Conservation (phyloP, 2,888 invertebrate species). For the Dromius quadrimaculatus region DNA sequence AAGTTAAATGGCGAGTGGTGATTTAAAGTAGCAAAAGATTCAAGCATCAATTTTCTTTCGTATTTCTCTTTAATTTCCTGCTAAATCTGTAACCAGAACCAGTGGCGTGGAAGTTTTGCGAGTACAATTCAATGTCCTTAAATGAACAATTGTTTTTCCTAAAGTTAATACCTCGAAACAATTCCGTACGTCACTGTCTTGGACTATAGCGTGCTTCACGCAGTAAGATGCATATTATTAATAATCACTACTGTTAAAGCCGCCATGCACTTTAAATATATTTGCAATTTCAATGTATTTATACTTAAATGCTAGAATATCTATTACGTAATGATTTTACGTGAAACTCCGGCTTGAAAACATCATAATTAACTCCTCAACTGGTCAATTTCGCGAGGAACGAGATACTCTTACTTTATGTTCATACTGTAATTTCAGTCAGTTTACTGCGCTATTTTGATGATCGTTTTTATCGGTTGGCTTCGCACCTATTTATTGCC, state of each 20-base stretch:
- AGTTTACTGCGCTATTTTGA: conserved; percentile 1
- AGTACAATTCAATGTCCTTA: too few species aligned
- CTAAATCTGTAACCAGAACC: too few species aligned
- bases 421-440: conserved; percentile 14
- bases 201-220: conserved; percentile 32
- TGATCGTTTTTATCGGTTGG: conserved; percentile 6
- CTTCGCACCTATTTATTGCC: conserved; percentile 2
- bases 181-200: too few species aligned
- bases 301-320: conserved; percentile 36
- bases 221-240: conserved; percentile 27
- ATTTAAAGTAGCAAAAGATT: conserved; percentile 18
- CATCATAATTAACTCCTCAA: conserved; percentile 32
- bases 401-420: conserved; percentile 17
- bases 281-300: conserved; percentile 31
- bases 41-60: conserved; percentile 27
- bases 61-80: conserved; percentile 41
- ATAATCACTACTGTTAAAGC: conserved; percentile 29
- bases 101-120: too few species aligned
- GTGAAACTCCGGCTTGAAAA: conserved; percentile 25
- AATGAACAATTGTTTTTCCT: too few species aligned
- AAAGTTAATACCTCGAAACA: too few species aligned
- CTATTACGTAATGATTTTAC: conserved; percentile 28
- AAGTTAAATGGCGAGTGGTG: conserved; percentile 24
- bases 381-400: conserved; percentile 15
- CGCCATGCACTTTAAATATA: conserved; percentile 27